These are phyloP conservation scores for Gavialis gangeticus DNA, from an alignment of 2,113 vertebrate genomes.

Conservation along the genomic window DNA sequence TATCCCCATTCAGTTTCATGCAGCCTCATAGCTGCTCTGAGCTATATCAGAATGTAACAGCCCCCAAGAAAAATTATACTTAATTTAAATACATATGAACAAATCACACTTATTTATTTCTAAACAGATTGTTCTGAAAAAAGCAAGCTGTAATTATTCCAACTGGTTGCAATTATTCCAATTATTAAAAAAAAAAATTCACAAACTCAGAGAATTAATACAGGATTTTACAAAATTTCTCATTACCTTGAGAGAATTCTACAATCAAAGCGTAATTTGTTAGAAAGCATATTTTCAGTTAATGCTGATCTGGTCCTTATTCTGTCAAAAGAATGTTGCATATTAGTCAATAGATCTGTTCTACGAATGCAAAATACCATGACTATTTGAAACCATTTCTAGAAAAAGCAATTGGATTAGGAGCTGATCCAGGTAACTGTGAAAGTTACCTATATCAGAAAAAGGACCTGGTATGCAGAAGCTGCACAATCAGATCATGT, in stretches of 20 bases:
- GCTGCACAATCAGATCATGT: neutral
- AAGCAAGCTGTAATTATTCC: neutral
- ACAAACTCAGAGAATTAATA: neutral
- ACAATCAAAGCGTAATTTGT: conserved; percentile 84
- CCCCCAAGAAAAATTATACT: neutral
- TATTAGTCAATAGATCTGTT: neutral
- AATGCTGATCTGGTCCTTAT: conserved; percentile 84
- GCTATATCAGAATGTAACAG: neutral
- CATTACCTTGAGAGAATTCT: conserved; percentile 86
- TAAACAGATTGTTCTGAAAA: neutral
- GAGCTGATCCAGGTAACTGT: conserved; percentile 18
- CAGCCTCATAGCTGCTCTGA: neutral
- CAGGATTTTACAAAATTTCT: neutral
- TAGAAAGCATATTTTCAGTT: conserved; percentile 85
- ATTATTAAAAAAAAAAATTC: neutral
- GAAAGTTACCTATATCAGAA: neutral
- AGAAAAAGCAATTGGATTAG: conserved; percentile 42
- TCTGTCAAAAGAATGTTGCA: conserved; percentile 75
- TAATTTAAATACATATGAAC: neutral
- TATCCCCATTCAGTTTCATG: neutral
- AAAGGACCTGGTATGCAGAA: neutral
- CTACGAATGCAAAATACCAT: neutral
- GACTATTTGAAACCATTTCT: neutral
- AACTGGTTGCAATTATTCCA: neutral
- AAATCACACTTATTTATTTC: rapidly evolving